Evolutionary conservation across 2,888 invertebrate species (phyloP).

Genomic region (Euspilapteryx auroguttella): DNA sequence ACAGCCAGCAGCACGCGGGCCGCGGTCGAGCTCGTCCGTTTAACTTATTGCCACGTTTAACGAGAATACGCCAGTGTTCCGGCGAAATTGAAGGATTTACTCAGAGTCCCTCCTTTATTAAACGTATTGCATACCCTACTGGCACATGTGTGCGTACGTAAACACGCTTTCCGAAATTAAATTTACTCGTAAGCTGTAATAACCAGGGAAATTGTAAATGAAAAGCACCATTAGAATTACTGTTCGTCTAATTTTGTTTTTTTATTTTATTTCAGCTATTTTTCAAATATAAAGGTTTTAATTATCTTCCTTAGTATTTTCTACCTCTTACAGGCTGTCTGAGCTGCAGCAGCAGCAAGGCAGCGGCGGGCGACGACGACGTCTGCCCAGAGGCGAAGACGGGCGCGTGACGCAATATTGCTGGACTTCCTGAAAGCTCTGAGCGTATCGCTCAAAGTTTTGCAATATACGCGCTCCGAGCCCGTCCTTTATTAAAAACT

Average conservation of each 20-base stretch:
- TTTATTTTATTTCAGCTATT: too few species aligned
- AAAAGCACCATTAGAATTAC: slow-evolving; percentile 59
- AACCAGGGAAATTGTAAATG: slow-evolving; percentile 59
- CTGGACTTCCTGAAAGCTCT: slow-evolving; percentile 49
- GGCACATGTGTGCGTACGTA: slow-evolving; percentile 27
- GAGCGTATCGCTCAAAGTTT: slow-evolving; percentile 58
- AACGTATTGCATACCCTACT: slow-evolving; percentile 52
- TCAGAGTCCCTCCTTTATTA: slow-evolving; percentile 61
- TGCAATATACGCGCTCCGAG: slow-evolving; percentile 55
- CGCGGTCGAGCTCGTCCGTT: slow-evolving; percentile 19
- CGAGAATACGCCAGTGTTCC: slow-evolving; percentile 60
- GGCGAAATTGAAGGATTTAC: slow-evolving; percentile 62
- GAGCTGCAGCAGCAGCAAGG: slow-evolving; percentile 7
- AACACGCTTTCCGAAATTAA: slow-evolving; percentile 55
- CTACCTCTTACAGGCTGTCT: too few species aligned
- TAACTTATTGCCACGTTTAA: slow-evolving; percentile 62
- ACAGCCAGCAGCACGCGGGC: slow-evolving; percentile 13
- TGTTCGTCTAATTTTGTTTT: too few species aligned
- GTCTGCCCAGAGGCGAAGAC: slow-evolving; percentile 11
- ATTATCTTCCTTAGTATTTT: too few species aligned
- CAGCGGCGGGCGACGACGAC: slow-evolving; percentile 8
- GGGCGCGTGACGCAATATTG: slow-evolving; percentile 23
- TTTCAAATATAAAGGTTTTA: too few species aligned
- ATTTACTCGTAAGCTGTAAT: slow-evolving; percentile 62
- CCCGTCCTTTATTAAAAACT: slow-evolving; percentile 60